These are phyloP conservation scores for Xerus rutilus DNA, from an alignment of 2,797 vertebrate species.

Conservation along the genomic window DNA sequence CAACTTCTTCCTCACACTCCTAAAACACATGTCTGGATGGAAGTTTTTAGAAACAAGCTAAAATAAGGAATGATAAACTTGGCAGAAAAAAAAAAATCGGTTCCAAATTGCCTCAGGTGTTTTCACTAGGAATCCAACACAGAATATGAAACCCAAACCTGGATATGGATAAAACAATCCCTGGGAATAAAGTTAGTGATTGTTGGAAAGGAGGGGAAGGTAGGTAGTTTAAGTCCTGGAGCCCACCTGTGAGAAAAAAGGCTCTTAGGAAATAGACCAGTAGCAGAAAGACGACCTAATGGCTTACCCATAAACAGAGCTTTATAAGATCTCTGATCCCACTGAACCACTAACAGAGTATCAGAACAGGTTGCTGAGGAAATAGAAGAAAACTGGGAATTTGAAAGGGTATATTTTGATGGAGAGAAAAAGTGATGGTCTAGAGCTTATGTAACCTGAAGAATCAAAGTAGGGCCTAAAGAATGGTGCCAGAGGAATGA, in stretches of 20 bases:
- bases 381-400: not conserved
- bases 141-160: not conserved
- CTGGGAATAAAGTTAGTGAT: not conserved
- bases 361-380: not conserved
- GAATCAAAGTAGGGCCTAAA: not conserved
- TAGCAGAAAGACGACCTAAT: not conserved
- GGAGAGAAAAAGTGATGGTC: not conserved
- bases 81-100: not conserved
- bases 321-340: not conserved
- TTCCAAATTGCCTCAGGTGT: not conserved
- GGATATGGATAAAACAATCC: not conserved
- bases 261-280: conserved; percentile 17
- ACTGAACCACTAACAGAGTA: not conserved
- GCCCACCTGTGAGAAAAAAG: not conserved
- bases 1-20: not conserved
- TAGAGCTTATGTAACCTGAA: not conserved
- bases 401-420: conserved; percentile 18
- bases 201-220: not conserved
- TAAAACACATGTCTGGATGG: not conserved
- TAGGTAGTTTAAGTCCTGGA: not conserved
- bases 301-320: not conserved
- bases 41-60: not conserved
- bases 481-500: not conserved
- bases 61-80: conserved; percentile 25
- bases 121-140: conserved; percentile 40